phyloP scores from a whole-genome alignment of 2,888 invertebrate species.

The Cinara cedri region DNA sequence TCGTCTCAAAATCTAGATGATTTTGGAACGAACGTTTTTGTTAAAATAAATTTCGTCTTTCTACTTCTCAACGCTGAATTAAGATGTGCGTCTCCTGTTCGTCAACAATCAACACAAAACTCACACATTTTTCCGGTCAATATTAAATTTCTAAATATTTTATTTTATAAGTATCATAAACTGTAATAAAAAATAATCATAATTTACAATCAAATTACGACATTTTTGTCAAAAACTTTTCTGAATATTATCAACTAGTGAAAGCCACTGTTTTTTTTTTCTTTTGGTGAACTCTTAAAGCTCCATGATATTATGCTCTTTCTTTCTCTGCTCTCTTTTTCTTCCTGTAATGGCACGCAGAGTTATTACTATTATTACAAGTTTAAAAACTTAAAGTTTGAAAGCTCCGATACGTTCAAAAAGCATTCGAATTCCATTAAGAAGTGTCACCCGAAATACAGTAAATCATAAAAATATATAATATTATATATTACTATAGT shows the following conservation, averaged over 20 bases:
- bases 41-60: too few species aligned
- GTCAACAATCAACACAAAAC: too few species aligned
- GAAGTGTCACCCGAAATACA: neutral
- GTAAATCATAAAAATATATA: too few species aligned
- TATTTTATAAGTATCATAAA: neutral
- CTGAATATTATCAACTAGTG: conserved; percentile 12
- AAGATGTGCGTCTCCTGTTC: too few species aligned
- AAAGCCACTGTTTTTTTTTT: conserved; percentile 15
- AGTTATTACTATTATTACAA: conserved; percentile 19
- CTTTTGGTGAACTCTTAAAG: conserved; percentile 15
- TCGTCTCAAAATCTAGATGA: too few species aligned
- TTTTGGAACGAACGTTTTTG: too few species aligned
- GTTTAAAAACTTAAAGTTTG: conserved; percentile 22
- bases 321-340: neutral
- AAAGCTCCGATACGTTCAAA: conserved; percentile 24
- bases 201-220: conserved; percentile 22
- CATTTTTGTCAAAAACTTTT: conserved; percentile 31
- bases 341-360: neutral
- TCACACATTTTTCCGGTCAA: too few species aligned
- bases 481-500: too few species aligned
- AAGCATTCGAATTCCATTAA: neutral
- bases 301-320: neutral
- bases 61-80: too few species aligned
- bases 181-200: conserved; percentile 30
- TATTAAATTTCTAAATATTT: too few species aligned